Base-by-base conservation (phyloP, 1,140 invertebrate species). In the Venustaconcha ellipsiformis region DNA sequence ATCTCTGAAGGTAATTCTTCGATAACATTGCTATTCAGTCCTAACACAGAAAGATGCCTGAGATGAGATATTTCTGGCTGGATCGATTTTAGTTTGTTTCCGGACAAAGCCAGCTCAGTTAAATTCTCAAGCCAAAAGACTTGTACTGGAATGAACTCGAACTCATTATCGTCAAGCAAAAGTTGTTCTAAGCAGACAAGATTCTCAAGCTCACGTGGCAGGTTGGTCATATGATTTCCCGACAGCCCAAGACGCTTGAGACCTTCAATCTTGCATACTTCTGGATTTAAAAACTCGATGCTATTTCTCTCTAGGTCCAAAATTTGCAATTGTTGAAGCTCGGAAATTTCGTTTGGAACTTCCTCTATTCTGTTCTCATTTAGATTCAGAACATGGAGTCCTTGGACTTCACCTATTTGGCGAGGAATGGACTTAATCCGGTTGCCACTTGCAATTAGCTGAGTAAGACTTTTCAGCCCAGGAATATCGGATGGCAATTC, bases 81-180 rank as follows among this genome's bases (percentile, higher is more conserved):
- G 48, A 89, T 79, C 18, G 64, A 63, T 57, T 79, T 78, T 18
- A 89, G 71, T 18, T 69, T 72, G 72, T 89, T 89, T 57, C 85
- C 85, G 59, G 82, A 86, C 62, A 89, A 58, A 14, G 83, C 81
- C 30, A 89, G 70, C 62, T 88, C 86, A 17, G 76, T 72, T 26
- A 89, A 65, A 6, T 78, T 81, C 48, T 82, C 82, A 75, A 89
- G 75, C 81, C 84, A 85, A 70, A 86, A 88, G 6, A 89, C 78
- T 77, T 89, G 86, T 58, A 88, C 78, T 37, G 88, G 88, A 56
- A 89, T 83, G 48, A 89, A 88, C 58, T 88, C 86, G 77, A 89
- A 88, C 64, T 85, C 83, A 71, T 89, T 89, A 74, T 89, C 87
- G 67, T 89, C 88, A 8, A 88, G 70, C 17, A 85, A 74, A 18